phyloP scores from a whole-genome alignment of 2,888 invertebrate species.

The Nemotelus pantherinus region DNA sequence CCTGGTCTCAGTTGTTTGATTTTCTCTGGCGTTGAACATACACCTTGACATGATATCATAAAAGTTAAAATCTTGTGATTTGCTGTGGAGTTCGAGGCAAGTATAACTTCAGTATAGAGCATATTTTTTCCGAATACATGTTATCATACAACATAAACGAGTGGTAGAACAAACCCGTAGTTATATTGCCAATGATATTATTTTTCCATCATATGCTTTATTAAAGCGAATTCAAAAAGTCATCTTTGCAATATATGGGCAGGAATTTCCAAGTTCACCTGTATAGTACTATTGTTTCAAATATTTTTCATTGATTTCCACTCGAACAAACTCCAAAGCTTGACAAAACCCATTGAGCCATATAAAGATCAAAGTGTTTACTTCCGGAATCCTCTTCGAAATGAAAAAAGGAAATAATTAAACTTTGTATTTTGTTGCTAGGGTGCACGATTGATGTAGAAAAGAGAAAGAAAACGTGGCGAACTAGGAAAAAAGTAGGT shows the following conservation, averaged over 20 bases:
- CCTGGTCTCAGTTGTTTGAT: no score
- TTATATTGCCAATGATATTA: not conserved
- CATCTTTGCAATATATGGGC: no score
- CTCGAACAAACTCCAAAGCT: conserved; percentile 14
- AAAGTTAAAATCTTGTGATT: no score
- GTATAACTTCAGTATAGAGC: no score
- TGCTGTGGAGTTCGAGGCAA: no score
- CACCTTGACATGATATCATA: no score
- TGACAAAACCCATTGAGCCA: conserved; percentile 24
- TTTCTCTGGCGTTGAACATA: no score
- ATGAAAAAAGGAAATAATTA: conserved; percentile 39
- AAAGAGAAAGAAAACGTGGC: not conserved
- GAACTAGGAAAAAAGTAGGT: not conserved
- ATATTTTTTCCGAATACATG: no score
- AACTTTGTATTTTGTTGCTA: conserved; percentile 33
- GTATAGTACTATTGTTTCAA: not conserved
- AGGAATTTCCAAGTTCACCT: conserved; percentile 14
- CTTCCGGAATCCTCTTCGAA: conserved; percentile 20
- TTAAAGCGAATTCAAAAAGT: no score
- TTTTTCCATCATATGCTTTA: no score
- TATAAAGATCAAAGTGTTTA: conserved; percentile 30
- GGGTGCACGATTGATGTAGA: not conserved
- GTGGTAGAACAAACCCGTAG: no score
- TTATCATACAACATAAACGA: no score
- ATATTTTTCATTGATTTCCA: conserved; percentile 28